phyloP scores from a whole-genome alignment of 2,113 vertebrate species.

The Calidris pygmaea region DNA sequence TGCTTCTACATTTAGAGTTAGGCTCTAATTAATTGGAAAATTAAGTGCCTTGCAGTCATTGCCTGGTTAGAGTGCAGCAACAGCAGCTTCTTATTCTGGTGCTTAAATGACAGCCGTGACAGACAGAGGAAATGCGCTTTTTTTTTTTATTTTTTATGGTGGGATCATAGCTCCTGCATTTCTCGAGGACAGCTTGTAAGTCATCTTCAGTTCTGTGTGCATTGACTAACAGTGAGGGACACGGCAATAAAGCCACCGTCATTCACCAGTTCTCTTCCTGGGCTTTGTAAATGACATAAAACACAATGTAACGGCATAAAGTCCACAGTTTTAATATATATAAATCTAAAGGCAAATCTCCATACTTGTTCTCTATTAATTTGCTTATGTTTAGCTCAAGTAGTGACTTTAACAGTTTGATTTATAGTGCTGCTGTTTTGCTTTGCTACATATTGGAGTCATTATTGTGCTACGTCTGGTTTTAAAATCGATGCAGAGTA shows the following conservation, averaged over 20 bases:
- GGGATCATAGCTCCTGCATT: not conserved
- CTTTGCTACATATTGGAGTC: constrained; percentile 64
- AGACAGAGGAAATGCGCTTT: not conserved
- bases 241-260: not conserved
- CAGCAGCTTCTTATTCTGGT: not conserved
- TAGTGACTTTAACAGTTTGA: constrained; percentile 62
- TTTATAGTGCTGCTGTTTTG: constrained; percentile 58
- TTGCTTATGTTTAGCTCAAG: constrained; percentile 21
- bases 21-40: constrained; percentile 51
- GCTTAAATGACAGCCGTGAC: not conserved
- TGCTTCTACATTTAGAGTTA: constrained; percentile 4
- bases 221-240: not conserved
- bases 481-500: constrained; percentile 69
- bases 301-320: not conserved
- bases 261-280: not conserved
- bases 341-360: not conserved
- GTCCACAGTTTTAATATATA: not conserved
- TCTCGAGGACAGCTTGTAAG: not conserved
- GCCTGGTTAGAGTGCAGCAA: not conserved
- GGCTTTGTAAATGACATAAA: fast-evolving
- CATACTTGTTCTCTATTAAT: constrained; percentile 38
- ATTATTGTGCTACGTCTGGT: constrained; percentile 51
- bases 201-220: not conserved
- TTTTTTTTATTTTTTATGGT: not conserved
- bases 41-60: constrained; percentile 16